Evolutionary conservation across 2,888 invertebrate genomes (phyloP), one percentile per base, ranked within the genome.

Genomic region (Ichneumoninae sp.): DNA sequence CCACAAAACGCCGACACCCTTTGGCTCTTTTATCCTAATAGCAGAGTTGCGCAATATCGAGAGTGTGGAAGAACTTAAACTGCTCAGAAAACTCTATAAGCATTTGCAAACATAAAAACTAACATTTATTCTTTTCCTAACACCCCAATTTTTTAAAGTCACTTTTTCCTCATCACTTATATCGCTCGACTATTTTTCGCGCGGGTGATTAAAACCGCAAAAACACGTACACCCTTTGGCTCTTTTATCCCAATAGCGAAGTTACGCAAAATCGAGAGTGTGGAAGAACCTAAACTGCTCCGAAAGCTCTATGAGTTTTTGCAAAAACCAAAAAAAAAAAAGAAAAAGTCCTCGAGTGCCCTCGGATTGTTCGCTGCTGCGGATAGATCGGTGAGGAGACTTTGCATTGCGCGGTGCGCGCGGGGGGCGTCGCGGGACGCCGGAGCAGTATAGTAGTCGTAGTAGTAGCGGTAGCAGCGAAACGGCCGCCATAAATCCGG

Each of bases 401-500:
- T 40, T 65, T 74, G 70, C 62, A n/a, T 30, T 86, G 83, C 84
- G 86, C 86, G 85, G 80, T 78, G 80, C 68, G 74, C 74, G 80
- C 80, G 65, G 76, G 83, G 65, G 76, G 83, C 69, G 33, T 60
- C 83, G 76, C 50, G 69, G 79, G 81, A 84, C 72, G 82, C 82
- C 80, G 50, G 75, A 80, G 86, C 62, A 30, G 83, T 74, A 70
- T 85, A 85, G 87, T 84, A 71, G 40, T 40, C 50, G 68, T 30
- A 86, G 90, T 86, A 89, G 90, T 89, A 86, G 90, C 82, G 74
- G 84, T 77, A 81, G 89, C 89, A 87, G 89, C 90, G 91, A 92
- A 93, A 93, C 90, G 90, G 90, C 88, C 88, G 86, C 90, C 90
- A 92, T 93, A 92, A 93, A 93, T 93, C 90, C 88, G 89, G 82